Evolutionary conservation across 2,113 vertebrate genomes (phyloP), one percentile per base, ranked within the genome.

Genomic region (Prietella phreatophila): DNA sequence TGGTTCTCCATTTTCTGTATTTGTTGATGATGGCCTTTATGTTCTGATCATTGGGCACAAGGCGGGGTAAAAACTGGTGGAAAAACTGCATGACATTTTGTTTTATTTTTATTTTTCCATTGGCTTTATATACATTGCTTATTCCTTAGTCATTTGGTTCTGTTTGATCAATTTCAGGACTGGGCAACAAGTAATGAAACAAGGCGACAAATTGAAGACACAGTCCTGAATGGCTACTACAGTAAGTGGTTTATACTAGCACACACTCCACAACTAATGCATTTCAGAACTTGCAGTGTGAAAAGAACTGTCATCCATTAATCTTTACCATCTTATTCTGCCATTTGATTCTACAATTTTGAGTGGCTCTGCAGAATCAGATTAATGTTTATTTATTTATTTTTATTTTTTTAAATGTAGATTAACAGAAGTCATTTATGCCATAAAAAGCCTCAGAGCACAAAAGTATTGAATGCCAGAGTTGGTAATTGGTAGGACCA

Each of bases 151-250:
- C 6, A 76, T 6, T 88, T 27, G 3, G 27, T 89, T 86, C 86
- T 84, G 63, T 2, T 76, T 85, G 89, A 27, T 5, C 47, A n/a
- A 73, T 60, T 94, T 9, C 85, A 96, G 95, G 96, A 96, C 33
- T 99, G 98, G 98, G 98, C 98, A 83, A 95, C 96, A 93, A 96
- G 92, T 94, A 99, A 99, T 90, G 95, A 96, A 91, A 98, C 97
- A 79, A 96, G 96, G 90, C 94, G 82, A 0, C 94, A 97, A 92
- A 98, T 99, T 91, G 98, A 99, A 94, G 95, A 98, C 89, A 98
- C 98, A 1, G 96, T 99, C 50, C 92, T 98, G 61, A 97, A 98
- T 92, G 98, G 96, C 85, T 99, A 99, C 93, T 99, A 99, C 92
- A 97, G 98, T 99, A 95, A 97, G 98, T 98, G 93, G 2, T 25